phyloP scores from a whole-genome alignment of 2,797 vertebrate genomes.

The Masticophis lateralis region DNA sequence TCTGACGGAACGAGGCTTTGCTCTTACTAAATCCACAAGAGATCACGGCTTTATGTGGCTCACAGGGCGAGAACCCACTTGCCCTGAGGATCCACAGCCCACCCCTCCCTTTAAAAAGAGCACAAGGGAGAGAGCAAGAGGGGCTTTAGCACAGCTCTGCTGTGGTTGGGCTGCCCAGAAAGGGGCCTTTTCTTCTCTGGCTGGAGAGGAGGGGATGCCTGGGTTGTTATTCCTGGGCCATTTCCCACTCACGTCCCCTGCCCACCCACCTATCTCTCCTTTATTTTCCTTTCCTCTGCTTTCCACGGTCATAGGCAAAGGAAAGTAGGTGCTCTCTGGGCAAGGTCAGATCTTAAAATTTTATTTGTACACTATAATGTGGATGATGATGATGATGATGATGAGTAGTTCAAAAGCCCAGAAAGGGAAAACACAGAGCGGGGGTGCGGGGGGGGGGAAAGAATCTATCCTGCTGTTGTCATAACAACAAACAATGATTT shows the following conservation, averaged over 20 bases:
- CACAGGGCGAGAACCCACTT: not conserved
- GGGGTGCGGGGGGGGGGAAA: not conserved
- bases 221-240: conserved; percentile 1
- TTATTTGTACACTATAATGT: not conserved
- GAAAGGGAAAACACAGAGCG: not conserved
- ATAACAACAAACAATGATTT: conserved; percentile 74
- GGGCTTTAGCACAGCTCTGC: not conserved
- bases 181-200: not conserved
- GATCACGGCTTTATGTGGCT: not conserved
- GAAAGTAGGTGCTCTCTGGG: conserved; percentile 18
- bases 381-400: not conserved
- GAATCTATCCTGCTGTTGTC: conserved; percentile 66
- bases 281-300: conserved; percentile 18
- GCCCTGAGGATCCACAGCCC: not conserved
- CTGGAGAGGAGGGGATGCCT: not conserved
- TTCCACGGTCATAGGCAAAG: conserved; percentile 24
- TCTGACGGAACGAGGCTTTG: not conserved
- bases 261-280: not conserved
- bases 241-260: not conserved
- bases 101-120: not conserved
- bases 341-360: not conserved
- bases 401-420: conserved; percentile 38
- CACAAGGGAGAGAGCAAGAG: not conserved
- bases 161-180: not conserved
- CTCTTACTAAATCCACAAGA: not conserved